Base-by-base conservation (phyloP, 2,797 vertebrate genomes). In the Hemibagrus guttatus region DNA sequence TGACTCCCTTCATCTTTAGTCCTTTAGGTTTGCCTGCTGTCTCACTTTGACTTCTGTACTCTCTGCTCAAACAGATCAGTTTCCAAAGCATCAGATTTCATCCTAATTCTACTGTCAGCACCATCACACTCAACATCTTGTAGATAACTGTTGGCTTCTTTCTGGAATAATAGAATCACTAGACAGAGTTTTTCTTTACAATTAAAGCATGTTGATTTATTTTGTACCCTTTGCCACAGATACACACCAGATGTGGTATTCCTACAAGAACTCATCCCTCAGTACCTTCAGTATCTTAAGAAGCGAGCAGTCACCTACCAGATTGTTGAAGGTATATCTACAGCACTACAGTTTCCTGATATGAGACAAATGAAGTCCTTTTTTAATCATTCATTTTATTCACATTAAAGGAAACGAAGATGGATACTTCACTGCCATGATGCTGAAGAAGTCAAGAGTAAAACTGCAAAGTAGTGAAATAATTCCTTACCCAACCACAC, bases 181-280 rank as follows among this genome's bases (percentile, higher is more conserved):
- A 59, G 13, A 68, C 16, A 19, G 42, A 14, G 23, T 49, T n/a
- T n/a, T 74, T 2, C 0, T 74, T n/a, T 49, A 54, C 49, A 19
- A 2, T 1, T 76, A 23, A 75, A 78, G 56, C 13, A 12, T 28
- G 14, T 49, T 6, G 61, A 35, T 61, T n/a, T 17, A n/a, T 80
- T 69, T 63, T 69, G 9, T 72, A 28, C 1, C 46, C 66, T n/a
- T 79, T 31, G 52, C 46, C 85, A 63, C 21, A 99, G 98, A 91
- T 99, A 99, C 88, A 96, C 82, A 69, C 98, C 98, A 6, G 98
- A 99, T 66, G 95, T 99, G 39, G 94, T 99, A 78, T 97, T 99
- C 92, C 95, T 99, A 23, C 98, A 99, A 91, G 98, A 99, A 88
- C 96, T 99, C 42, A 95, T 98, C 86, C 96, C 95, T 14, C 93